Base-by-base conservation (phyloP, 2,797 vertebrate species). In the Eidolon dupreanum region DNA sequence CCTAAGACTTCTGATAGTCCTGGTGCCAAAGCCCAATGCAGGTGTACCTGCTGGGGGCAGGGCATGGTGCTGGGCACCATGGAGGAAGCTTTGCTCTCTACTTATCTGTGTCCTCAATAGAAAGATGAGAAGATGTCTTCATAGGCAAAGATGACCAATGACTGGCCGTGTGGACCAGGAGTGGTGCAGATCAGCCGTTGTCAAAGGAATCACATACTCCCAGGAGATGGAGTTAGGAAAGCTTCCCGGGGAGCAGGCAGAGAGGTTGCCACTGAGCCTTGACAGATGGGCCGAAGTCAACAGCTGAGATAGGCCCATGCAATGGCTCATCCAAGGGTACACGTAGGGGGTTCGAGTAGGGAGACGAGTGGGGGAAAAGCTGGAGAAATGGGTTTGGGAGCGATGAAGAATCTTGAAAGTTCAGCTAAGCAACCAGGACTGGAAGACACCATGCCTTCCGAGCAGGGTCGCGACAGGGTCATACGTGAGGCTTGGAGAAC, bases 311-410 rank as follows among this genome's bases (percentile, higher is more conserved):
- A 28, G n/a, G 36, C 12, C 13, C 63, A 51, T 33, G 15, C 22
- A 31, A 7, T 19, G 46, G 20, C 55, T 57, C n/a, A 36, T 57
- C 11, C 36, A 46, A 55, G 36, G 28, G 19, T 19, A 7, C 5
- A 3, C 19, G 33, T 15, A 33, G 10, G 61, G 43, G 4, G 0
- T 3, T 19, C 10, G 19, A 51, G 26, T 10, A 8, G 0, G 26
- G 17, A 24, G 17, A 71, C 6, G 33, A 43, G 31, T 12, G 2
- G 41, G n/a, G 43, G 7, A 31, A 61, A 53, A 7, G 1, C 43
- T 20, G 36, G 12, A 83, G 61, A 84, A 70, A 31, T 13, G 55
- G 59, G 2, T 36, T 38, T 61, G 70, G 79, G 61, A 36, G 33
- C 51, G 66, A 49, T 19, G 51, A 68, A 46, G 9, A 22, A 9